Evolutionary conservation across 2,888 invertebrate species (phyloP), one percentile per base, ranked within the genome.

Genomic region (Agrilus cyanescens): DNA sequence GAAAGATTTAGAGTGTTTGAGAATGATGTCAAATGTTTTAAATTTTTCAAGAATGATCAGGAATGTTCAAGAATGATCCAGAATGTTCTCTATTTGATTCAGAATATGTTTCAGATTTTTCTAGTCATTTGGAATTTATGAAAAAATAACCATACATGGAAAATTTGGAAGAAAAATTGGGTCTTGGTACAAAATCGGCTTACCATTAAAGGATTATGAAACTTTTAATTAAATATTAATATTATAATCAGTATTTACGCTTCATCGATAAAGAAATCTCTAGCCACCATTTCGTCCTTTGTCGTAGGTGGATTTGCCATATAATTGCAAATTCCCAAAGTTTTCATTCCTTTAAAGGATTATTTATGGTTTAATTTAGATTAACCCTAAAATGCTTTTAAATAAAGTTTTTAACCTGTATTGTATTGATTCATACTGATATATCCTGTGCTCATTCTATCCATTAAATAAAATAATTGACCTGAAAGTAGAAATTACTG

Each of bases 401-500:
- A 32, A 34, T 20, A 8, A 20, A 37, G 13, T n/a, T n/a, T n/a
- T n/a, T 37, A 29, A 57, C 58, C 62, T 43, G 56, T 57, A 41
- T 51, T 46, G 45, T 65, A 66, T 43, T 65, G 64, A 1, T 55
- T 41, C 32, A 51, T 16, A 31, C 62, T 61, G 15, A 66, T 58
- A 45, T 49, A 59, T 2, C 62, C 63, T n/a, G 58, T 55, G 30
- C 57, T 51, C 57, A 65, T 58, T 37, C 56, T 53, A 43, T 66
- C 65, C 66, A 66, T 65, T 36, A 65, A 48, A 42, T 56, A 52
- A 45, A 63, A 65, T 1, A 66, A 53, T 47, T 60, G 57, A 36
- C 54, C 57, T 53, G 54, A 49, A 53, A 52, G 29, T 34, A 41
- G 35, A 33, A 18, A 33, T 16, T 5, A 13, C 13, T 40, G 12